Conservation (phyloP, 2,113 vertebrate species). For the Tautogolabrus adspersus region DNA sequence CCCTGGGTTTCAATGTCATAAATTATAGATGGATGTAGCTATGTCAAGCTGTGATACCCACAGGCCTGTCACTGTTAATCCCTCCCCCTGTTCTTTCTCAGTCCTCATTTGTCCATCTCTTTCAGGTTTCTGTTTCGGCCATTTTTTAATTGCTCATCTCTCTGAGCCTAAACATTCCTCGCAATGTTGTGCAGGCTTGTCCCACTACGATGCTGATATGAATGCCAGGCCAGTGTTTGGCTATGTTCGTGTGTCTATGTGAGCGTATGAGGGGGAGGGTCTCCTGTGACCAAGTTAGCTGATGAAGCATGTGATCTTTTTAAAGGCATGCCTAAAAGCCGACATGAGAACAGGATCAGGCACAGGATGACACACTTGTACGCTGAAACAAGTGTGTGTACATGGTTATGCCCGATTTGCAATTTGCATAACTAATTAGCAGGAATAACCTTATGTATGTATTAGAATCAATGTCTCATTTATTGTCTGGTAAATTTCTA, state of each 20-base stretch:
- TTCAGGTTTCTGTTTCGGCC: constrained; percentile 13
- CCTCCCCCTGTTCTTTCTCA: constrained; percentile 28
- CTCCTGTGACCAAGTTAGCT: constrained; percentile 76
- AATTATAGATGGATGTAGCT: constrained; percentile 69
- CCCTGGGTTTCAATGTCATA: constrained; percentile 49
- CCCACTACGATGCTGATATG: constrained; percentile 25
- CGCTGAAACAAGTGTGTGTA: constrained; percentile 1
- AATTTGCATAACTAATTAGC: constrained; percentile 28
- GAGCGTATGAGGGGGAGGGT: constrained; percentile 34
- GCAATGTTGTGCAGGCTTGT: constrained; percentile 6
- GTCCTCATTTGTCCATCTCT: constrained; percentile 34
- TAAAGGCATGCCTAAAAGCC: constrained; percentile 63
- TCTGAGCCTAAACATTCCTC: constrained; percentile 19
- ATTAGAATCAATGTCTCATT: background rate
- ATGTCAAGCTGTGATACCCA: constrained; percentile 65
- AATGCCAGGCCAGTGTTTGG: constrained; percentile 15
- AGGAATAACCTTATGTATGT: background rate
- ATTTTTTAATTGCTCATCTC: constrained; percentile 9
- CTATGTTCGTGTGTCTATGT: background rate
- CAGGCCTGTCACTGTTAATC: constrained; percentile 36
- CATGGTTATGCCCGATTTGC: background rate
- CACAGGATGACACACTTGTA: constrained; percentile 39
- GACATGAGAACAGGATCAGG: constrained; percentile 33
- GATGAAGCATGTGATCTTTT: constrained; percentile 79
- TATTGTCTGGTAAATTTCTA: background rate